phyloP scores from a whole-genome alignment of 1,140 invertebrate genomes.

The Aphelenchoides avenae region DNA sequence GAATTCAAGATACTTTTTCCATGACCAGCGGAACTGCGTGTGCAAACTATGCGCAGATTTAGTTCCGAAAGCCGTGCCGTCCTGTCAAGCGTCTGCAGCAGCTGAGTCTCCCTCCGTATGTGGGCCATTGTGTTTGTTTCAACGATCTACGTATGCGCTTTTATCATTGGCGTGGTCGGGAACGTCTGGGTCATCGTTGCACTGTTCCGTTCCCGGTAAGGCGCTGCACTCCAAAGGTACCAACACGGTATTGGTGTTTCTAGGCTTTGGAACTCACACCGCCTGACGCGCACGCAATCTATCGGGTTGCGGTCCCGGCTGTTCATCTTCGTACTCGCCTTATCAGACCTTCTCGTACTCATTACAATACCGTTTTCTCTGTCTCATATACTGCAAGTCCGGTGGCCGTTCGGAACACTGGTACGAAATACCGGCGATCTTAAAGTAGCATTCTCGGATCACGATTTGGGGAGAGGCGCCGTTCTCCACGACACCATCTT shows the following conservation, averaged over 20 bases:
- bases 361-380: conserved; percentile 25
- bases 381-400: conserved; percentile 2
- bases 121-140: conserved; percentile 2
- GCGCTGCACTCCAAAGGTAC: not conserved
- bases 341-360: conserved; percentile 18
- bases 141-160: conserved; percentile 8
- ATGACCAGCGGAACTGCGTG: too few relatives aligned
- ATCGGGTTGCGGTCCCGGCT: conserved; percentile 21
- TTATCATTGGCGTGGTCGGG: conserved; percentile 6
- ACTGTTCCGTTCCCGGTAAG: conserved; percentile 11
- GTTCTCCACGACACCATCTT: too few relatives aligned
- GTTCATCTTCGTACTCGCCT: conserved; percentile 24
- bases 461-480: too few relatives aligned
- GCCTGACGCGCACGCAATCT: too few relatives aligned
- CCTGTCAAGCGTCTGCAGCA: too few relatives aligned
- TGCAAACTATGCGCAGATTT: too few relatives aligned
- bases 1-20: too few relatives aligned
- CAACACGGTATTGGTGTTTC: conserved; percentile 10
- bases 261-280: conserved; percentile 2
- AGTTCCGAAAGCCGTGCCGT: too few relatives aligned
- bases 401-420: conserved; percentile 20
- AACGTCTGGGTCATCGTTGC: conserved; percentile 14
- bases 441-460: too few relatives aligned
- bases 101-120: too few relatives aligned
- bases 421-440: conserved; percentile 2